These are phyloP conservation scores for Cyclina sinensis DNA, from an alignment of 1,140 invertebrate species.

Conservation along the genomic window DNA sequence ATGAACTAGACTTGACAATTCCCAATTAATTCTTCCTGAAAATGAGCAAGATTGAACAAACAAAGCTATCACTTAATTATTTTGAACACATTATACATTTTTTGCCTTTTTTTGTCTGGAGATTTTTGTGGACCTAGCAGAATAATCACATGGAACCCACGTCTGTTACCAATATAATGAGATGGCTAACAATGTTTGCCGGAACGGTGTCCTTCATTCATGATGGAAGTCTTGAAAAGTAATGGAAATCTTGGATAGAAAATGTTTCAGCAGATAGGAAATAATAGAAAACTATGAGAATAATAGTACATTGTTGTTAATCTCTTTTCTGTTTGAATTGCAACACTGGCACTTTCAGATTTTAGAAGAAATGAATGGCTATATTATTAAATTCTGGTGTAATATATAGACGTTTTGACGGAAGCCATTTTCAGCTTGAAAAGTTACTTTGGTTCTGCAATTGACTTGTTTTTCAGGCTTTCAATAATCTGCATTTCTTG, in stretches of 20 bases:
- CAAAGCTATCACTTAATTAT: background rate
- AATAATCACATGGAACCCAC: background rate
- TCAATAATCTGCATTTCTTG: too few relatives aligned
- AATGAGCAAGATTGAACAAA: background rate
- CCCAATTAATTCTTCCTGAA: background rate
- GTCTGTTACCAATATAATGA: background rate
- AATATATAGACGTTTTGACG: too few relatives aligned
- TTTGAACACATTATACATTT: background rate
- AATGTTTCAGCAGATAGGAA: background rate
- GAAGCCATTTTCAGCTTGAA: too few relatives aligned
- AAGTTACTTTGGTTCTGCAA: too few relatives aligned
- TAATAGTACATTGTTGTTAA: background rate
- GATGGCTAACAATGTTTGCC: background rate
- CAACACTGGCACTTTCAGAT: background rate
- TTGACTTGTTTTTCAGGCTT: too few relatives aligned
- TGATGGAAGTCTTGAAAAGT: background rate
- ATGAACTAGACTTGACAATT: background rate
- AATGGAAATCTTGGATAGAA: background rate
- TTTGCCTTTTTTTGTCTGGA: slow-evolving; percentile 8
- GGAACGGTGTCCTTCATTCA: background rate
- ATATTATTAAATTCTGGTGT: too few relatives aligned
- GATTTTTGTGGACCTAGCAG: background rate
- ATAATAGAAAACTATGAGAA: background rate
- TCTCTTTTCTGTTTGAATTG: background rate
- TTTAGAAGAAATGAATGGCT: background rate